Evolutionary conservation across 2,888 invertebrate genomes (phyloP), one percentile per base, ranked within the genome.

Genomic region (Cabera pusaria): DNA sequence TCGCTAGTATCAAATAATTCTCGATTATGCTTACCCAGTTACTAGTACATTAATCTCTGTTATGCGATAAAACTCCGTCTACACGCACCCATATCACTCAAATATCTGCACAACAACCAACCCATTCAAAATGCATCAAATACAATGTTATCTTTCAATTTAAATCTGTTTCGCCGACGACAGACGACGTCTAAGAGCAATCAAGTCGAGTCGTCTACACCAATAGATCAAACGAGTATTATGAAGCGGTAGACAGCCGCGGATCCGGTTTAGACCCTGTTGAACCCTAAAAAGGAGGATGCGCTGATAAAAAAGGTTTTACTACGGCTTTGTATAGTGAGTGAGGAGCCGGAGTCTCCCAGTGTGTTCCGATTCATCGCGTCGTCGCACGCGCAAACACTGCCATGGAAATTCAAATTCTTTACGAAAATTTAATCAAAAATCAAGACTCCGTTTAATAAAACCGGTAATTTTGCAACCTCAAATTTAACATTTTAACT

Each of bases 281-380:
- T 61, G 69, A 71, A 68, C 72, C 68, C 71, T 69, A 73, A 69
- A 66, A 72, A 75, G 72, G 79, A 77, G 67, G 69, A 14, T 14
- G 58, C 59, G 55, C 51, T 51, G 59, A 56, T 65, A 61, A 69
- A 64, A 75, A 62, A 56, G 56, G 54, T 53, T 59, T 60, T 54
- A 52, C 57, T 48, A 58, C 41, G 41, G 44, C 49, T 49, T 44
- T 49, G 47, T 44, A 50, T 38, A 37, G 56, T 55, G 56, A 54
- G 56, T 48, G 53, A 35, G 52, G 28, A n/a, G n/a, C n/a, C n/a
- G n/a, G n/a, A n/a, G n/a, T n/a, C 39, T 55, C 59, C 56, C 51
- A 49, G 59, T 47, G 59, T 47, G 72, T 69, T 66, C 56, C 66
- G 66, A 63, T 43, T 60, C 67, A 75, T 72, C 68, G 71, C 61